Evolutionary conservation across 2,113 vertebrate species (phyloP).

Genomic region (Microtus ochrogaster): DNA sequence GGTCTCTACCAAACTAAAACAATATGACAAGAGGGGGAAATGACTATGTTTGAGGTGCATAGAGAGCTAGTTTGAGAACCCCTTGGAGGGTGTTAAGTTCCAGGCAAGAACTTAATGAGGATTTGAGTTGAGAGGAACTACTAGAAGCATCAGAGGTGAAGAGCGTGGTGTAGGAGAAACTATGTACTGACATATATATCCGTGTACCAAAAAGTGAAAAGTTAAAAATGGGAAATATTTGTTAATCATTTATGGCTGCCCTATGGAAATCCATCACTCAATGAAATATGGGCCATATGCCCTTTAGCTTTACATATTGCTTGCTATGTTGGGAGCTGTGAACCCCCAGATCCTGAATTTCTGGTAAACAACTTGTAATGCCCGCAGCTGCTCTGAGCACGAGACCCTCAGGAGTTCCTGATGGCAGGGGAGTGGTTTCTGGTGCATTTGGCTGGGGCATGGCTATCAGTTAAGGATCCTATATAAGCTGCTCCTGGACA

Average conservation of each 20-base stretch:
- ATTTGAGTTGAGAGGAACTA: background rate
- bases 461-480: too few species aligned
- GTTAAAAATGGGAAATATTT: background rate
- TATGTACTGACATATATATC: background rate
- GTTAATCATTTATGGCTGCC: background rate
- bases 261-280: background rate
- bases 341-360: too few species aligned
- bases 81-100: background rate
- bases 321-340: background rate
- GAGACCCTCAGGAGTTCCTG: too few species aligned
- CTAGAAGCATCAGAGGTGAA: background rate
- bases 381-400: too few species aligned
- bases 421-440: too few species aligned
- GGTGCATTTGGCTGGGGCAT: too few species aligned
- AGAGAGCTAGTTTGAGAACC: background rate
- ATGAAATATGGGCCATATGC: background rate
- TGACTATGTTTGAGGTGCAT: background rate
- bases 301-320: background rate
- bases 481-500: too few species aligned
- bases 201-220: background rate
- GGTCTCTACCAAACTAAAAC: slow-evolving; percentile 4
- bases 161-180: background rate
- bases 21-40: background rate
- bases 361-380: too few species aligned
- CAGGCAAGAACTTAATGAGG: slow-evolving; percentile 13